A percentile compares a stretch with the other conserved stretches of the same genome.
Evolutionary conservation across 2,113 vertebrate genomes (phyloP).

Genomic region (Coryphaenoides rupestris): DNA sequence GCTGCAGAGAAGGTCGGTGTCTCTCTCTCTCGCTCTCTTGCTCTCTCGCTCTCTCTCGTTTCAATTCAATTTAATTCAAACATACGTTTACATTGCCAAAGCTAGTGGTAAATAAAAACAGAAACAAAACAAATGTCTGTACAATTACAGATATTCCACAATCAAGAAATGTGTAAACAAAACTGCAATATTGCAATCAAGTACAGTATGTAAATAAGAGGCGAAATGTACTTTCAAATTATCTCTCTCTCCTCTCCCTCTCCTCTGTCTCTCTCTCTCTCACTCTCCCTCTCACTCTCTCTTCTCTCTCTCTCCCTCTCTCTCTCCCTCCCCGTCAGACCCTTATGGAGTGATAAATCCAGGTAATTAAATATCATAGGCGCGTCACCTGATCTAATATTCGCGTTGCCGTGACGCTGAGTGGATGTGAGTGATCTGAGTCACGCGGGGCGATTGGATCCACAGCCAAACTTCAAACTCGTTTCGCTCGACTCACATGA

Average conservation of each 20-base stretch:
- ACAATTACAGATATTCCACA: too few relatives aligned
- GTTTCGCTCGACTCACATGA: too few relatives aligned
- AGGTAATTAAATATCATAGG: conserved; percentile 12
- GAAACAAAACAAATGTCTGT: too few relatives aligned
- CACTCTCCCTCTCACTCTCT: background rate
- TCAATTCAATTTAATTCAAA: too few relatives aligned
- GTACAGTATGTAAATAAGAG: too few relatives aligned
- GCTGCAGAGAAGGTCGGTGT: conserved; percentile 22
- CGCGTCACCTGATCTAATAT: conserved; percentile 29
- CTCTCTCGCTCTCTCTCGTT: background rate
- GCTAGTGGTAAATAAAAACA: too few relatives aligned
- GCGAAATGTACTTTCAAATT: too few relatives aligned
- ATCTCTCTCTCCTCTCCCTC: too few relatives aligned
- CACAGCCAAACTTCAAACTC: conserved; percentile 9
- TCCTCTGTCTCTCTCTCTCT: background rate
- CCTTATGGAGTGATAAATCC: background rate
- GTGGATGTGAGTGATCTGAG: conserved; percentile 26
- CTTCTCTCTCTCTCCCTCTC: background rate
- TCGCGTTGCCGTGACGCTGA: conserved; percentile 2
- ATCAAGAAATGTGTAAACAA: too few relatives aligned
- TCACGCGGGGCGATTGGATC: background rate
- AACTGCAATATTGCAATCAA: too few relatives aligned
- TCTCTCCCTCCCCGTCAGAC: background rate
- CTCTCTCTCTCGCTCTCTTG: background rate
- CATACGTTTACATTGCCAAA: too few relatives aligned